These are phyloP conservation scores for Chelonoidis abingdonii DNA, from an alignment of 2,113 vertebrate species.

Conservation along the genomic window DNA sequence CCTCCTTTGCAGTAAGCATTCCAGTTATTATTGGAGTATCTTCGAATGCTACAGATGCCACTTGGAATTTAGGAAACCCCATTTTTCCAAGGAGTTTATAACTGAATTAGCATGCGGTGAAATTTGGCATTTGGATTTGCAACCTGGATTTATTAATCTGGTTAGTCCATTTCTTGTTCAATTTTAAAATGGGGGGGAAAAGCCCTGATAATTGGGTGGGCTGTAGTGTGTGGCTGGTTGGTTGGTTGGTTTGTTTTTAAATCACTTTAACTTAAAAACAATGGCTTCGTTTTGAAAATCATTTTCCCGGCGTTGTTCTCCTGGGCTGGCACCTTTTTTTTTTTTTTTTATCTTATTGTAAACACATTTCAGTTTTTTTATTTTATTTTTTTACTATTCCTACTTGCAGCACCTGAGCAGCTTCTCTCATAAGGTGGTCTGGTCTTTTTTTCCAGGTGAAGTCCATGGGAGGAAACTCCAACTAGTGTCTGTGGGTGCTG, in stretches of 20 bases:
- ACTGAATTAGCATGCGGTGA: conserved; percentile 63
- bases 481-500: background rate
- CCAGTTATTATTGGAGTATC: conserved; percentile 70
- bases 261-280: background rate
- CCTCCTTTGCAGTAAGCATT: conserved; percentile 61
- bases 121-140: conserved; percentile 42
- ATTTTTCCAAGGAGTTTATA: conserved; percentile 54
- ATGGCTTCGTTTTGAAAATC: background rate
- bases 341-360: background rate
- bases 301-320: background rate
- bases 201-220: background rate
- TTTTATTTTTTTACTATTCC: background rate
- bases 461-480: background rate
- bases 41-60: conserved; percentile 63
- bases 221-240: background rate
- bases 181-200: conserved; percentile 1
- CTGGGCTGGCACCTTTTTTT: background rate
- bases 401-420: background rate
- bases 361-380: background rate
- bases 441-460: background rate
- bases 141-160: conserved; percentile 63
- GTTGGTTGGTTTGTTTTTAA: background rate
- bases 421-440: conserved; percentile 11
- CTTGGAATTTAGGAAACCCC: conserved; percentile 63
- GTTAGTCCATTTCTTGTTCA: conserved; percentile 30